A percentile compares a stretch with the other conserved stretches of the same genome.
Conservation (phyloP, 2,888 invertebrate species). For the Syrista parreyssii region DNA sequence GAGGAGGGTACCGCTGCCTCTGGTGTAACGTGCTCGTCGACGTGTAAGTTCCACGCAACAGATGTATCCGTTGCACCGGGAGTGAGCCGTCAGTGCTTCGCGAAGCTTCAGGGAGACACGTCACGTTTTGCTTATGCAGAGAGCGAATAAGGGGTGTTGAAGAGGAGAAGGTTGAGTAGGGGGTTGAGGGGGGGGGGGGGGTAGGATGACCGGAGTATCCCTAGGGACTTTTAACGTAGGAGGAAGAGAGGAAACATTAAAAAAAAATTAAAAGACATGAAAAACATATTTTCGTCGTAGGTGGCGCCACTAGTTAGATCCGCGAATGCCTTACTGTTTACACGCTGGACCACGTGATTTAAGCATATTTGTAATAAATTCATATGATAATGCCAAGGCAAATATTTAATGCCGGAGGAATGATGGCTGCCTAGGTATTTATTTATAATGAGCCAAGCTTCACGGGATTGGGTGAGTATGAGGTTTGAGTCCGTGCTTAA, state of each 20-base stretch:
- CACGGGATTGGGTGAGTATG: neutral
- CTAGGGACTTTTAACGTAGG: neutral
- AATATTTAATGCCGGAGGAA: slow-evolving; percentile 32
- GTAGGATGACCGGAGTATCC: neutral
- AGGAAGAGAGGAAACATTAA: neutral
- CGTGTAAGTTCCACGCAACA: slow-evolving; percentile 19
- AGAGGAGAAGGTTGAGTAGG: no score
- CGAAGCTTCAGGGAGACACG: neutral
- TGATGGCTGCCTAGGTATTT: slow-evolving; percentile 21
- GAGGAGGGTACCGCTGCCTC: slow-evolving; percentile 5
- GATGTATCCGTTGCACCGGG: slow-evolving; percentile 14
- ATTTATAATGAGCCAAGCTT: slow-evolving; percentile 22
- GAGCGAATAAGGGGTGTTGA: neutral
- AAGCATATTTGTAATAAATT: slow-evolving; percentile 20
- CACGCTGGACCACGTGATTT: slow-evolving; percentile 8
- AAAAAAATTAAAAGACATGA: no score
- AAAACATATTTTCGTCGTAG: neutral
- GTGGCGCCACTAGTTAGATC: neutral
- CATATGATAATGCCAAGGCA: slow-evolving; percentile 25
- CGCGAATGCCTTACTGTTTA: neutral
- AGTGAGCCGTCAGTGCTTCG: slow-evolving; percentile 20
- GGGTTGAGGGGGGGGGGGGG: no score
- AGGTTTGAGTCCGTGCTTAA: neutral
- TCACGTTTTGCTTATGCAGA: neutral
- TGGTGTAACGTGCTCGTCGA: slow-evolving; percentile 10